Conservation (phyloP, 1,140 invertebrate genomes). For the Bombus huntii region DNA sequence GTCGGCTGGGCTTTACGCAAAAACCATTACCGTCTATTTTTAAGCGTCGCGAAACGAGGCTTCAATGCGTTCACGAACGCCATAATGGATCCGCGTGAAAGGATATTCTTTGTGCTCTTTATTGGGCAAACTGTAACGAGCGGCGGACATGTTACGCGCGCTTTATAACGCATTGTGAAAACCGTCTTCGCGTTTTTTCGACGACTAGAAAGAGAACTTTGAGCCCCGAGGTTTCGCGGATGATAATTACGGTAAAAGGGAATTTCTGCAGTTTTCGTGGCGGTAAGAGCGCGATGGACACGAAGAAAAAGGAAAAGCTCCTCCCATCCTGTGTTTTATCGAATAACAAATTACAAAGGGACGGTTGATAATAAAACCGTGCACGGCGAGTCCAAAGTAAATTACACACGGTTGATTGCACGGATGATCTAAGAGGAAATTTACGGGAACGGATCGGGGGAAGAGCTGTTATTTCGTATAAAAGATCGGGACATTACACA, state of each 20-base stretch:
- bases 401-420: neutral
- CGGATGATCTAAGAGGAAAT: neutral
- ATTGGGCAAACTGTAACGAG: neutral
- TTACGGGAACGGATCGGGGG: neutral
- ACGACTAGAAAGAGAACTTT: neutral
- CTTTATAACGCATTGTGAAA: conserved; percentile 6
- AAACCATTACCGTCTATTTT: conserved; percentile 12
- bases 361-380: neutral
- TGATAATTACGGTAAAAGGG: neutral
- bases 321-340: neutral
- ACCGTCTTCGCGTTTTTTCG: neutral
- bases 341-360: conserved; percentile 5
- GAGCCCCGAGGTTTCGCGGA: neutral
- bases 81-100: conserved; percentile 16
- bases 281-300: too few species aligned
- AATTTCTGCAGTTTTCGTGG: neutral
- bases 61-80: neutral
- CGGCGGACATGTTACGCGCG: neutral
- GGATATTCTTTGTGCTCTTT: conserved; percentile 21
- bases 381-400: neutral
- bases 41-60: neutral
- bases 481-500: neutral
- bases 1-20: neutral
- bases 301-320: neutral
- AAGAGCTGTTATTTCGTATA: neutral